phyloP scores from a whole-genome alignment of 2,113 vertebrate genomes.

The Prunella himalayana region DNA sequence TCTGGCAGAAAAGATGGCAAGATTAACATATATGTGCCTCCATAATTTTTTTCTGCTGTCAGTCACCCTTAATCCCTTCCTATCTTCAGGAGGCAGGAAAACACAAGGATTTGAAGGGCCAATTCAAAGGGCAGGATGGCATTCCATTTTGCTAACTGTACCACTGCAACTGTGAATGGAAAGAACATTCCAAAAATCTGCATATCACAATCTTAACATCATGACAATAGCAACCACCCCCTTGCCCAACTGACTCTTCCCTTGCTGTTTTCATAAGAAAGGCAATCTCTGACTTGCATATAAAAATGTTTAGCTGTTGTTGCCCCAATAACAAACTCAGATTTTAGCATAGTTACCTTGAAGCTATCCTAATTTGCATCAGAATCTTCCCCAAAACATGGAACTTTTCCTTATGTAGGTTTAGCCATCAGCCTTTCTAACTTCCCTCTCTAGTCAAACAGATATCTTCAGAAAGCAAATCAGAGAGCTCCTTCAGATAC shows the following conservation, averaged over 20 bases:
- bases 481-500: not conserved
- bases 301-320: not conserved
- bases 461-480: not conserved
- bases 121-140: not conserved
- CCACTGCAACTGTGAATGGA: not conserved
- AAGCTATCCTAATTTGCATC: not conserved
- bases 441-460: not conserved
- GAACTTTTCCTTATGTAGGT: not conserved
- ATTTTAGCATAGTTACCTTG: not conserved
- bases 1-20: constrained; percentile 34
- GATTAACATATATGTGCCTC: constrained; percentile 42
- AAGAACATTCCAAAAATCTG: not conserved
- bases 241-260: not conserved
- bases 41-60: constrained; percentile 28
- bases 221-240: not conserved
- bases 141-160: constrained; percentile 28
- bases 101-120: constrained; percentile 33
- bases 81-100: constrained; percentile 32
- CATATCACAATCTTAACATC: not conserved
- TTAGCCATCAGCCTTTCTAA: not conserved
- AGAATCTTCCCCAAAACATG: not conserved
- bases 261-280: not conserved
- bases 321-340: not conserved
- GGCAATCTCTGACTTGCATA: not conserved
- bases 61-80: constrained; percentile 49